Conservation (phyloP, 2,888 invertebrate genomes). For the Phortica magna region DNA sequence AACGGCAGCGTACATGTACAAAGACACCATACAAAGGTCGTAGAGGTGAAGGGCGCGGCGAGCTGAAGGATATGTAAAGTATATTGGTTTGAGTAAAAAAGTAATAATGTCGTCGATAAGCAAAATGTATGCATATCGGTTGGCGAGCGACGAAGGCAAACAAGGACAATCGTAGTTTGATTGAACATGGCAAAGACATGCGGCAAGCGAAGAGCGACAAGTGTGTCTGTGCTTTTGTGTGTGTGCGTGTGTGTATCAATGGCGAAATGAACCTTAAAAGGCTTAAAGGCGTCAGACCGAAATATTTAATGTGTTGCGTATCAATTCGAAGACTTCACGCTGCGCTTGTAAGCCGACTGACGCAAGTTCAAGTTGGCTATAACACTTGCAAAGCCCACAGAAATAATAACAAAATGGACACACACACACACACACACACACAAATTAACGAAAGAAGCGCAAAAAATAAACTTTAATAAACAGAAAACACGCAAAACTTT, state of each 20-base stretch:
- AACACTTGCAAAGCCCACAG: too few relatives aligned
- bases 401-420: not conserved
- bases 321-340: too few relatives aligned
- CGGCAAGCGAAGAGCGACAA: not conserved
- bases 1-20: conserved; percentile 45
- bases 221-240: not conserved
- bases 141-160: not conserved
- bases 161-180: not conserved
- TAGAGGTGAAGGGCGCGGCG: not conserved
- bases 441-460: conserved; percentile 28
- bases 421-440: not conserved
- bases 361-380: too few relatives aligned
- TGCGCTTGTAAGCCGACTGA: too few relatives aligned
- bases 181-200: not conserved
- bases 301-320: too few relatives aligned
- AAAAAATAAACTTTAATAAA: conserved; percentile 62
- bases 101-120: conserved; percentile 5
- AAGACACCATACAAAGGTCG: not conserved
- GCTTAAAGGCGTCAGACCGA: too few relatives aligned
- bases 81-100: not conserved
- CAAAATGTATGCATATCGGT: not conserved
- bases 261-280: too few relatives aligned
- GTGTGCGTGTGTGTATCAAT: too few relatives aligned
- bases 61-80: not conserved
- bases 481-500: conserved; percentile 58